A percentile compares a stretch with the other conserved stretches of the same genome.
Evolutionary conservation across 2,113 vertebrate genomes (phyloP).

Genomic region (Crypturellus undulatus): DNA sequence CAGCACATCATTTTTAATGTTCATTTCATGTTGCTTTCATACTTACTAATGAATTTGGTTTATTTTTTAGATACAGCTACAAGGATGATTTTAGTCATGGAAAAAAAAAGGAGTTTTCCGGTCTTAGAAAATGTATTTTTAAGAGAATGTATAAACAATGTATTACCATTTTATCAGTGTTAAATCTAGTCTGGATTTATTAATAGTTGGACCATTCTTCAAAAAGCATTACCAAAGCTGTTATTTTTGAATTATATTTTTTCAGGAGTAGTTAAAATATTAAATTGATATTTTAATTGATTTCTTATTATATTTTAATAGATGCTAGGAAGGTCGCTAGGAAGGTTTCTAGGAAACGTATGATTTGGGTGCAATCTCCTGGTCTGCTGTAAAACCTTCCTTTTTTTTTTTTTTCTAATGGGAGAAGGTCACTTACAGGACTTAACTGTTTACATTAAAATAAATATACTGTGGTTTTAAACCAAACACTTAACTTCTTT

Average conservation of each 20-base stretch:
- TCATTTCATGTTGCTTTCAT: slow-evolving; percentile 17
- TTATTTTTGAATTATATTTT: not conserved
- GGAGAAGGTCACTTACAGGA: slow-evolving; percentile 35
- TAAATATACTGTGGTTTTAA: slow-evolving; percentile 8
- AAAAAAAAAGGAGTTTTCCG: not conserved
- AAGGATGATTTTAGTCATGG: not conserved
- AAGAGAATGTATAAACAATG: not conserved
- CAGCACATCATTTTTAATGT: slow-evolving; percentile 21
- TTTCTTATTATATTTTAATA: slow-evolving; percentile 22
- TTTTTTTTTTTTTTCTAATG: not conserved
- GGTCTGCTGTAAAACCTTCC: not conserved
- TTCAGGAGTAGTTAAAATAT: not conserved
- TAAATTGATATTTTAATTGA: slow-evolving; percentile 40
- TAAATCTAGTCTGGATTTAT: not conserved
- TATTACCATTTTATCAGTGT: not conserved
- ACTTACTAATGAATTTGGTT: not conserved
- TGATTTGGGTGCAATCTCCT: slow-evolving; percentile 30
- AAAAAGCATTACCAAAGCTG: not conserved
- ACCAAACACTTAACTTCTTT: not conserved
- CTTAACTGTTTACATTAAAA: slow-evolving; percentile 21
- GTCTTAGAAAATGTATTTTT: not conserved
- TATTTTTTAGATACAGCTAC: not conserved
- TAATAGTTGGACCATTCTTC: not conserved
- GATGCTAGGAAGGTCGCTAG: not conserved
- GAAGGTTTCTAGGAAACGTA: not conserved